Evolutionary conservation across 2,797 vertebrate genomes (phyloP).

Genomic region (Labeo calbasu): DNA sequence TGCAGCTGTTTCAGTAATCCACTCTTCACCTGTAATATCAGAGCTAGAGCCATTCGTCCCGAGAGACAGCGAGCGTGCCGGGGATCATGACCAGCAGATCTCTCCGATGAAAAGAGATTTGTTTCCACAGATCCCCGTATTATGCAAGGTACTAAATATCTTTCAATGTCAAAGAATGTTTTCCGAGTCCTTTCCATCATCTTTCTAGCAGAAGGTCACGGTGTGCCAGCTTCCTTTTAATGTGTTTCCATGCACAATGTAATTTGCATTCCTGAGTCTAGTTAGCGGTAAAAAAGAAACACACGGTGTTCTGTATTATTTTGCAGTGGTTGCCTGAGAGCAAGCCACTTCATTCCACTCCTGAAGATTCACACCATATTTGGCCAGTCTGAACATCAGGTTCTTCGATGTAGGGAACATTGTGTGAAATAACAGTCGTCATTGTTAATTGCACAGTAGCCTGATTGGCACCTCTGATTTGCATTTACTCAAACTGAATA

Average conservation of each 20-base stretch:
- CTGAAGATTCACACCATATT: slow-evolving; percentile 47
- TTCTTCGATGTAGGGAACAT: slow-evolving; percentile 15
- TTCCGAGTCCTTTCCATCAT: slow-evolving; percentile 72
- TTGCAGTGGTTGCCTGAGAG: slow-evolving; percentile 66
- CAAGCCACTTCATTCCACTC: slow-evolving; percentile 29
- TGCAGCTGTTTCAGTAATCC: slow-evolving; percentile 59
- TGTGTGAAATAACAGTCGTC: not conserved
- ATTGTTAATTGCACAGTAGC: not conserved
- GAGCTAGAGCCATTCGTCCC: slow-evolving; percentile 65
- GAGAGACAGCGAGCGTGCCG: slow-evolving; percentile 65
- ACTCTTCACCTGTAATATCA: slow-evolving; percentile 61
- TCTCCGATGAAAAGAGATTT: slow-evolving; percentile 57
- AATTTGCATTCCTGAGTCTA: slow-evolving; percentile 75
- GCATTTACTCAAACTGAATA: not conserved
- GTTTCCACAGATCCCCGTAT: slow-evolving; percentile 63
- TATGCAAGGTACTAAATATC: slow-evolving; percentile 69
- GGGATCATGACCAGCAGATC: slow-evolving; percentile 60
- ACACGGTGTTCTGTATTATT: slow-evolving; percentile 68
- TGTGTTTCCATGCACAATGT: slow-evolving; percentile 71
- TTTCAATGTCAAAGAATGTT: slow-evolving; percentile 72
- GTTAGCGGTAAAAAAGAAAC: slow-evolving; percentile 60
- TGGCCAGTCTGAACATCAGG: slow-evolving; percentile 26
- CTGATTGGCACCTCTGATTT: not conserved
- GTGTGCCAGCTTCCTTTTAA: slow-evolving; percentile 74
- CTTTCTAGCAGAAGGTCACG: slow-evolving; percentile 71